Evolutionary conservation across 2,797 vertebrate species (phyloP), one percentile per base, ranked within the genome.

Genomic region (Poecilia wingei): DNA sequence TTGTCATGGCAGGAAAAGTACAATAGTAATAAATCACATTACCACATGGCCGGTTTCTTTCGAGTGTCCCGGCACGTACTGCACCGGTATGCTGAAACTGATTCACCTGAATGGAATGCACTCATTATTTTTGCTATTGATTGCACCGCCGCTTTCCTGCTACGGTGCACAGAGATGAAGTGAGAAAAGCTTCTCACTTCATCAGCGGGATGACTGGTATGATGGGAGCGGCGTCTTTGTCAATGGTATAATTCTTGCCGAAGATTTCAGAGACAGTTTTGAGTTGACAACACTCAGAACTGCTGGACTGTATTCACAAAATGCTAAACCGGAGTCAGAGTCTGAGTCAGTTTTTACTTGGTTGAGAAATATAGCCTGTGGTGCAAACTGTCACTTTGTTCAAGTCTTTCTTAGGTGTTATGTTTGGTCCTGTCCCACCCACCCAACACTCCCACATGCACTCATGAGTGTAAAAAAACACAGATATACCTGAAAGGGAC

Each of bases 401-500:
- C 59, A 55, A 79, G 80, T 39, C 49, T 75, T 81, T 81, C 86
- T 75, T 20, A 64, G 76, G 75, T 55, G 83, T 89, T 92, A 93
- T 92, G 91, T 86, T 86, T 31, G 80, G 78, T 82, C 79, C 53
- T 85, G 89, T 90, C 87, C 74, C 66, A 22, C 83, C 10, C 51
- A 43, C 33, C 59, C 82, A 0, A 64, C 59, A 8, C 59, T 33
- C 31, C 74, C 64, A 84, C 64, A 80, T 72, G 72, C 64, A 69
- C 69, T 33, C 36, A 22, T 39, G n/a, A 16, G 41, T 13, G 53
- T 57, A 73, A 43, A 81, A 66, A 80, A 18, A 72, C 55, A 72
- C 66, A 81, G 28, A 86, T 78, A 87, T 86, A 95, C 93, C 94
- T 94, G 95, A 92, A 88, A 86, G 84, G 80, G 84, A 87, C 84